Evolutionary conservation across 2,888 invertebrate genomes (phyloP).

Genomic region (Agonopterix heracliana): DNA sequence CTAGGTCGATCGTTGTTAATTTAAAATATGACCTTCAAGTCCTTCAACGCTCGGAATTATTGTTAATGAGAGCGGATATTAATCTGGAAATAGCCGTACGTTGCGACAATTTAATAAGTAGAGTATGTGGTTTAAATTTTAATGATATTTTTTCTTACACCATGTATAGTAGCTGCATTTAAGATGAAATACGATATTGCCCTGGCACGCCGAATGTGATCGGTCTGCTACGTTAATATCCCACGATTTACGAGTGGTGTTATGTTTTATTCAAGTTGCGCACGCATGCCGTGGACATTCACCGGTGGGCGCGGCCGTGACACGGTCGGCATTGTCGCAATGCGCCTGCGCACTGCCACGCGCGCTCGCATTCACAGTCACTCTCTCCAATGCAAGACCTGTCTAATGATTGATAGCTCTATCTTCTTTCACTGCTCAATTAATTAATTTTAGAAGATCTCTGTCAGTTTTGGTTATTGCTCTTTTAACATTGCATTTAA

Average conservation of each 20-base stretch:
- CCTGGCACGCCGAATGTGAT: conserved; percentile 16
- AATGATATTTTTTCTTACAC: no score
- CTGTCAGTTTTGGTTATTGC: no score
- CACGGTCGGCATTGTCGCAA: conserved; percentile 62
- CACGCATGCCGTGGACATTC: conserved; percentile 45
- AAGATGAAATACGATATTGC: conserved; percentile 10
- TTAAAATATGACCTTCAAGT: no score
- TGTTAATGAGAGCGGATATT: no score
- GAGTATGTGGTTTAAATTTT: no score
- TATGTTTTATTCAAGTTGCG: conserved; percentile 39
- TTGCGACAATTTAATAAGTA: no score
- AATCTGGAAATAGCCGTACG: no score
- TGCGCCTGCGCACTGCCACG: conserved; percentile 18
- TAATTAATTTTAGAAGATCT: no score
- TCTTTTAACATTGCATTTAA: no score
- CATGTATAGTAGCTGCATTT: conserved; percentile 12
- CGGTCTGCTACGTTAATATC: conserved; percentile 24
- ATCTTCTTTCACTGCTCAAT: background rate
- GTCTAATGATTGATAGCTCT: background rate
- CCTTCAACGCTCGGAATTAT: no score
- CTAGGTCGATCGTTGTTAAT: no score
- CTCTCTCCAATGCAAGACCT: conserved; percentile 1
- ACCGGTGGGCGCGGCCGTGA: conserved; percentile 60
- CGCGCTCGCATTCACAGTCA: conserved; percentile 8
- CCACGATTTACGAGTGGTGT: conserved; percentile 21